These are phyloP conservation scores for Cavia aperea DNA, from an alignment of 2,113 vertebrate species.

Conservation along the genomic window DNA sequence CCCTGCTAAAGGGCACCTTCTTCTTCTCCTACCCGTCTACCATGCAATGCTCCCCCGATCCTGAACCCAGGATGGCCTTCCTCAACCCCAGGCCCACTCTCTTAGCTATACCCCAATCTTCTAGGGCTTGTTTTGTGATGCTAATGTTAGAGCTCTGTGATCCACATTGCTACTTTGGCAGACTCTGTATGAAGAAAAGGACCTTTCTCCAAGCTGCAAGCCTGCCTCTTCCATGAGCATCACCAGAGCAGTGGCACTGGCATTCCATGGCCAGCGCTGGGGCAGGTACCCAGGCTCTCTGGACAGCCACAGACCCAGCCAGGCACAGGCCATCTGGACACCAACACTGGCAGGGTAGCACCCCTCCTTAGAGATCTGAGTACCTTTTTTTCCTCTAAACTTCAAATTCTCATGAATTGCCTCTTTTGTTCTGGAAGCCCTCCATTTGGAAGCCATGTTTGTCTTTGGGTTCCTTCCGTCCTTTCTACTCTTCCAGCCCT, in stretches of 20 bases:
- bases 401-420: background rate
- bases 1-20: background rate
- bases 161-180: background rate
- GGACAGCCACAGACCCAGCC: background rate
- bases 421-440: background rate
- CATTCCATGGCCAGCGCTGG: background rate
- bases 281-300: background rate
- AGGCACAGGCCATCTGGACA: background rate
- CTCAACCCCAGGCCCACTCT: background rate
- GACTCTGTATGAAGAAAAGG: background rate
- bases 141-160: background rate
- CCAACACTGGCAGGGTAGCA: background rate
- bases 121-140: background rate
- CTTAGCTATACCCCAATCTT: background rate
- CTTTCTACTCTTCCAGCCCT: background rate
- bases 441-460: background rate
- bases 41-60: background rate
- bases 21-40: background rate
- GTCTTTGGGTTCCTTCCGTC: background rate
- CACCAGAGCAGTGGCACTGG: background rate
- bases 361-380: background rate
- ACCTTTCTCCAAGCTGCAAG: background rate
- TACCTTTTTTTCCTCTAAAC: background rate
- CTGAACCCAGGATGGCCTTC: background rate
- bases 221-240: background rate